A percentile compares a stretch with the other conserved stretches of the same genome.
These are phyloP conservation scores for Falco peregrinus DNA, from an alignment of 2,797 vertebrate genomes.

Conservation along the genomic window DNA sequence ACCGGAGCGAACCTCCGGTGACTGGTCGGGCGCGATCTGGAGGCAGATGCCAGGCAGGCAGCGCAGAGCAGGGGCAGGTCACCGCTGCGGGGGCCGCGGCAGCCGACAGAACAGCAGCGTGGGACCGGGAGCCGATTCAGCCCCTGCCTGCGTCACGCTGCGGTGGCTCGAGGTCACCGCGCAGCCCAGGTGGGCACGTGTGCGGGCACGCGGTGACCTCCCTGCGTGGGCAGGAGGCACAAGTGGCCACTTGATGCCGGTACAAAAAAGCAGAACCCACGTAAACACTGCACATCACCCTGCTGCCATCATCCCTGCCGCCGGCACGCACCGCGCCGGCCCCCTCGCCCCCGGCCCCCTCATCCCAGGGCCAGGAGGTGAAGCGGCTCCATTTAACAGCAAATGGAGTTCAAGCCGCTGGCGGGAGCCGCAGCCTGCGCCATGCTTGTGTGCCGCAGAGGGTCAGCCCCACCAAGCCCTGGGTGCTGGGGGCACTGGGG, in stretches of 20 bases:
- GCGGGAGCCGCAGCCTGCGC: background rate
- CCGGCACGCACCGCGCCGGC: no score
- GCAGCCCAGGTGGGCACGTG: background rate
- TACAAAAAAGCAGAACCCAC: background rate
- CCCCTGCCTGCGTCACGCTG: background rate
- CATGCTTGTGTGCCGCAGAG: rapidly evolving
- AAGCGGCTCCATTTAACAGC: background rate
- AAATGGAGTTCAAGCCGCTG: background rate
- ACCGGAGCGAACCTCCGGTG: rapidly evolving
- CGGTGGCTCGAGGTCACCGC: rapidly evolving
- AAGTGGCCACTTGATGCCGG: background rate
- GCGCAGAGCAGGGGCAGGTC: rapidly evolving
- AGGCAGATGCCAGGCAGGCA: background rate
- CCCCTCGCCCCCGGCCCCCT: no score
- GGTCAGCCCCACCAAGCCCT: background rate
- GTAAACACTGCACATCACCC: background rate
- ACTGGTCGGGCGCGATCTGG: rapidly evolving
- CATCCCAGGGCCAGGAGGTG: no score
- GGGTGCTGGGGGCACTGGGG: background rate
- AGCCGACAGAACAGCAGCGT: rapidly evolving
- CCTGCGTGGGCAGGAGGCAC: background rate
- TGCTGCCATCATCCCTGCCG: background rate
- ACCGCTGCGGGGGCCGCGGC: rapidly evolving
- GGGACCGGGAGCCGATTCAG: background rate
- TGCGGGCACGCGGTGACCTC: background rate